These are phyloP conservation scores for Epinotia bilunana DNA, from an alignment of 2,888 invertebrate species.

Conservation along the genomic window DNA sequence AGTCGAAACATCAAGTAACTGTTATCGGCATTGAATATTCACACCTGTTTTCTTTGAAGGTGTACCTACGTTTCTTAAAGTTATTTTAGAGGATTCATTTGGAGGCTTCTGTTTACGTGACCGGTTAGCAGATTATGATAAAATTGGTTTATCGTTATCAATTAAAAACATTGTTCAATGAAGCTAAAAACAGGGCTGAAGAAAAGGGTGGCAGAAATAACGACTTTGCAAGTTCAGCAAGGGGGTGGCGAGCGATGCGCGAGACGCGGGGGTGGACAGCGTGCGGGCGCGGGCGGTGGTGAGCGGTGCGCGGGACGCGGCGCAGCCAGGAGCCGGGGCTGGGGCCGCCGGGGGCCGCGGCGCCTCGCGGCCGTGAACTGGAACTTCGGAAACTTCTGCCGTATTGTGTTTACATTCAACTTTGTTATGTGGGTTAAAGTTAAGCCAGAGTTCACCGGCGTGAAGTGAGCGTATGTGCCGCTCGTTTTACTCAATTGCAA, in stretches of 20 bases:
- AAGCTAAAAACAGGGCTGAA: slow-evolving; percentile 38
- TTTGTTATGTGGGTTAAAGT: slow-evolving; percentile 85
- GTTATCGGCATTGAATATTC: no score
- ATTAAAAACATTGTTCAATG: slow-evolving; percentile 27
- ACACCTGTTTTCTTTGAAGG: no score
- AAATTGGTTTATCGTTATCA: slow-evolving; percentile 8
- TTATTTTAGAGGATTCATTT: neutral
- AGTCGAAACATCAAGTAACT: no score
- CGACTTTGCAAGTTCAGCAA: slow-evolving; percentile 42
- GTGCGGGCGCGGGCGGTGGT: slow-evolving; percentile 51
- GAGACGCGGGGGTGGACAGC: slow-evolving; percentile 47
- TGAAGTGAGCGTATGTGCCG: slow-evolving; percentile 68
- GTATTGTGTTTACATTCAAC: slow-evolving; percentile 85
- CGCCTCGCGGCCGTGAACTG: slow-evolving; percentile 82
- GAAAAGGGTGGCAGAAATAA: slow-evolving; percentile 46
- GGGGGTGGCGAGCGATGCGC: slow-evolving; percentile 44
- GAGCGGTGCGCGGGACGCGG: slow-evolving; percentile 44
- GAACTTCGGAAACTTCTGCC: slow-evolving; percentile 80
- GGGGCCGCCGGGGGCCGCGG: slow-evolving; percentile 57
- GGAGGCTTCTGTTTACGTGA: neutral
- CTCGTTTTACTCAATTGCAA: slow-evolving; percentile 77
- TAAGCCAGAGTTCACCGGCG: slow-evolving; percentile 82
- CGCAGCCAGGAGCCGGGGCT: slow-evolving; percentile 48
- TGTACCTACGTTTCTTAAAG: neutral
- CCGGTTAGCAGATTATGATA: neutral